Conservation (phyloP, 2,888 invertebrate species). For the Nomada hirtipes region DNA sequence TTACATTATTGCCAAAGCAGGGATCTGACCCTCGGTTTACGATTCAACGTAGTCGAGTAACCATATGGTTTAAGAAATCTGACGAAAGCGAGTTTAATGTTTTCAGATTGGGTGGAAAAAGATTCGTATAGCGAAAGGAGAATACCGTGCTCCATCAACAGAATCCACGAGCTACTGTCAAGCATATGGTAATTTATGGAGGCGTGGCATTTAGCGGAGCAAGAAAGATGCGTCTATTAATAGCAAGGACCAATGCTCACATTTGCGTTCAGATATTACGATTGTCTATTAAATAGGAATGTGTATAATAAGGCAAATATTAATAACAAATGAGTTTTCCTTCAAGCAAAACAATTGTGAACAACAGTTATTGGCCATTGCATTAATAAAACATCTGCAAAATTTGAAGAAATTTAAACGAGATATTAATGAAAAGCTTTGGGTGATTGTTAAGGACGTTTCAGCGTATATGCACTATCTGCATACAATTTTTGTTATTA, state of each 20-base stretch:
- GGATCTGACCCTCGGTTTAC: background rate
- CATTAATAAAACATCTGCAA: too few species aligned
- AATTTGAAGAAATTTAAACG: too few species aligned
- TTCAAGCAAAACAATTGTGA: too few species aligned
- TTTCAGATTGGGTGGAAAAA: constrained; percentile 1
- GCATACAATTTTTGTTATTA: too few species aligned
- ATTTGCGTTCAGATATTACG: background rate
- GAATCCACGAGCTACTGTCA: constrained; percentile 8
- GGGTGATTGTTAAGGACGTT: too few species aligned
- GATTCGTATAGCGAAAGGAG: background rate
- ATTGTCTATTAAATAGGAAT: too few species aligned
- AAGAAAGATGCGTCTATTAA: constrained; percentile 8
- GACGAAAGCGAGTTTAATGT: constrained; percentile 12
- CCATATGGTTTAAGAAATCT: constrained; percentile 3
- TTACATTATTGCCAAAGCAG: background rate
- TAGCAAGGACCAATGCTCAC: background rate
- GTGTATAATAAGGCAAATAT: too few species aligned
- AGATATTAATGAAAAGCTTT: too few species aligned
- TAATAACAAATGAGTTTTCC: too few species aligned
- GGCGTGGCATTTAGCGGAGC: background rate
- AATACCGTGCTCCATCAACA: background rate
- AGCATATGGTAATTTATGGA: constrained; percentile 8
- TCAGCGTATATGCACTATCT: too few species aligned
- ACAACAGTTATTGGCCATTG: too few species aligned
- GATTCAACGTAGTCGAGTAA: background rate